Evolutionary conservation across 2,113 vertebrate species (phyloP).

Genomic region (Chionis minor): DNA sequence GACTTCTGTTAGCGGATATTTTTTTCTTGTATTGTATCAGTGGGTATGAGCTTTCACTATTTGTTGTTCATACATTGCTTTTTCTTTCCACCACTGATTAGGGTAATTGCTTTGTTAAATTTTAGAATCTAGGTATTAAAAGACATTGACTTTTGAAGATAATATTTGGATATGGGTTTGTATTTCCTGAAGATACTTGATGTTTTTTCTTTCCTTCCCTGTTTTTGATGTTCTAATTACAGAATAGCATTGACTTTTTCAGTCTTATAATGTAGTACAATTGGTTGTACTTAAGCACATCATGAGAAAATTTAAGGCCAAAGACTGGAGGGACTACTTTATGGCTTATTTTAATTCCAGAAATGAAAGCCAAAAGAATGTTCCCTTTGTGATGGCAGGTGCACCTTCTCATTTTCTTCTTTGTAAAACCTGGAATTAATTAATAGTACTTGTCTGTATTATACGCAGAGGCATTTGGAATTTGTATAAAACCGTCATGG

Average conservation of each 20-base stretch:
- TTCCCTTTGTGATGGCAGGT: background rate
- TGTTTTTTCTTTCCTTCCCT: background rate
- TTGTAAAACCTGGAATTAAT: background rate
- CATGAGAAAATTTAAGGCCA: background rate
- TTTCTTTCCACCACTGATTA: background rate
- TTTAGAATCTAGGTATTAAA: background rate
- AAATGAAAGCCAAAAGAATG: background rate
- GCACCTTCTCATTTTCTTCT: background rate
- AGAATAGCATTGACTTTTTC: background rate
- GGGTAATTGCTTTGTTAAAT: background rate
- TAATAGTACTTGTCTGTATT: background rate
- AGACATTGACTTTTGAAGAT: background rate
- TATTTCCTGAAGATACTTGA: background rate
- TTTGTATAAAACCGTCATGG: background rate
- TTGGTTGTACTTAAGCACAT: background rate
- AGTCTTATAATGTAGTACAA: background rate
- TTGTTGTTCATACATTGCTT: background rate
- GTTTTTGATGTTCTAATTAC: background rate
- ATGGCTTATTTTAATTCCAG: background rate
- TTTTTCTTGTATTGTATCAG: background rate
- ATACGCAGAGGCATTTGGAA: background rate
- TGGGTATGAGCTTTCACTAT: background rate
- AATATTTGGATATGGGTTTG: background rate
- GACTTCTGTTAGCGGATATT: background rate
- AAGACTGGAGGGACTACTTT: background rate